These are phyloP conservation scores for Siniperca undulata DNA, from an alignment of 2,797 vertebrate genomes.

Conservation along the genomic window DNA sequence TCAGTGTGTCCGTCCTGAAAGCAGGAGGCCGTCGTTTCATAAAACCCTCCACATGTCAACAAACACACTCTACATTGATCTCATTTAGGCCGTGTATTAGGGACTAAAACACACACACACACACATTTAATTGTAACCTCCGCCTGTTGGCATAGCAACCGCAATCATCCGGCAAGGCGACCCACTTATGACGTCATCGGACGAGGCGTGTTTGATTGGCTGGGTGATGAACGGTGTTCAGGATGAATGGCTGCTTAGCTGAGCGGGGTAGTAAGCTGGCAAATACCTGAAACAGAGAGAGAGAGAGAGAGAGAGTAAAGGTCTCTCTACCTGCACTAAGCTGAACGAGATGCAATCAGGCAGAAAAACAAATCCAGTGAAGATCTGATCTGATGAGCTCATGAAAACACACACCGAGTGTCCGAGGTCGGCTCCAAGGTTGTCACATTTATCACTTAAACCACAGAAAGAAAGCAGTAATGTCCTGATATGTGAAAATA, in stretches of 20 bases:
- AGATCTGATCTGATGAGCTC: not conserved
- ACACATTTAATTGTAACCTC: constrained; percentile 43
- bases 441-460: not conserved
- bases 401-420: not conserved
- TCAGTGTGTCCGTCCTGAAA: no score
- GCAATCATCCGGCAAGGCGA: constrained; percentile 48
- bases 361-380: not conserved
- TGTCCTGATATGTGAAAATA: not conserved
- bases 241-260: constrained; percentile 11
- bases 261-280: not conserved
- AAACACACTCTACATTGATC: constrained; percentile 32
- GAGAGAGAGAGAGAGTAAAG: not conserved
- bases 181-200: constrained; percentile 51
- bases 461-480: no score
- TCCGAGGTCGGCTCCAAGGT: no score
- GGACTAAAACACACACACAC: constrained; percentile 3
- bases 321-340: constrained; percentile 1
- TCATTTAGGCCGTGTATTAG: constrained; percentile 23
- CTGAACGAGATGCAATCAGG: not conserved
- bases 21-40: not conserved
- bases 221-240: constrained; percentile 30
- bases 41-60: not conserved
- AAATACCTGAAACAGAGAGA: not conserved
- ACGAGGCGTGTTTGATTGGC: constrained; percentile 38
- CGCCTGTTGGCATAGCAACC: constrained; percentile 64